phyloP scores from a whole-genome alignment of 2,888 invertebrate species.

The Tetragnatha montana region DNA sequence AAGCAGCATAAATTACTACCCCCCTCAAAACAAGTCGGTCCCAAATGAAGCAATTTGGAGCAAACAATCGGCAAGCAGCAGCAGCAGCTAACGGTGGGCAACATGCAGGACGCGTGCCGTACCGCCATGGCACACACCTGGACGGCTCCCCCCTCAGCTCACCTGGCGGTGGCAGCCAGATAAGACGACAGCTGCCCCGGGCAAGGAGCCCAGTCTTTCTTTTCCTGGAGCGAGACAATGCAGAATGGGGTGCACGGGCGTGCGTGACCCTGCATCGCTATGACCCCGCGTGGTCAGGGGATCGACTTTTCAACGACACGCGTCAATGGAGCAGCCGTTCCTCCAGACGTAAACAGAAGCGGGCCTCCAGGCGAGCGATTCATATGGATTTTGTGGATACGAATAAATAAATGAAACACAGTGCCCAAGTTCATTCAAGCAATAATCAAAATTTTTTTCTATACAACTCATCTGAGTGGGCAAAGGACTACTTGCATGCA shows the following conservation, averaged over 20 bases:
- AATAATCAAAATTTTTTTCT: no score
- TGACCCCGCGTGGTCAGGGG: conserved; percentile 6
- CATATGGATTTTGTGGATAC: no score
- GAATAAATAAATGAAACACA: no score
- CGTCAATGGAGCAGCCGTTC: no score
- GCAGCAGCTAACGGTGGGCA: conserved; percentile 46
- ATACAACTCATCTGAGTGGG: no score
- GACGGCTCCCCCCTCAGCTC: conserved; percentile 50
- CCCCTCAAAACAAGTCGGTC: background rate
- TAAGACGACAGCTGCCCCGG: conserved; percentile 66
- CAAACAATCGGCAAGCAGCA: conserved; percentile 44
- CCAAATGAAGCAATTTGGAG: conserved; percentile 57
- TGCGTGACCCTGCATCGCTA: conserved; percentile 33
- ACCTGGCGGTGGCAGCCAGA: conserved; percentile 55
- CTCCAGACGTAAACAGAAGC: no score
- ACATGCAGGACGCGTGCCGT: conserved; percentile 69
- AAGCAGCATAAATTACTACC: background rate
- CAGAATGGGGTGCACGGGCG: conserved; percentile 53
- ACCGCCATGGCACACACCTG: conserved; percentile 64
- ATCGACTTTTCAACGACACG: background rate
- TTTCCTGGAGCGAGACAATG: conserved; percentile 51
- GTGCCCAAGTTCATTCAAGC: no score
- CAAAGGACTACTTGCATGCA: no score
- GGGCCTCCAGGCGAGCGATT: no score
- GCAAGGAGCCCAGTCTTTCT: conserved; percentile 49